Evolutionary conservation across 2,888 invertebrate species (phyloP).

Genomic region (Drosophila aldrichi): DNA sequence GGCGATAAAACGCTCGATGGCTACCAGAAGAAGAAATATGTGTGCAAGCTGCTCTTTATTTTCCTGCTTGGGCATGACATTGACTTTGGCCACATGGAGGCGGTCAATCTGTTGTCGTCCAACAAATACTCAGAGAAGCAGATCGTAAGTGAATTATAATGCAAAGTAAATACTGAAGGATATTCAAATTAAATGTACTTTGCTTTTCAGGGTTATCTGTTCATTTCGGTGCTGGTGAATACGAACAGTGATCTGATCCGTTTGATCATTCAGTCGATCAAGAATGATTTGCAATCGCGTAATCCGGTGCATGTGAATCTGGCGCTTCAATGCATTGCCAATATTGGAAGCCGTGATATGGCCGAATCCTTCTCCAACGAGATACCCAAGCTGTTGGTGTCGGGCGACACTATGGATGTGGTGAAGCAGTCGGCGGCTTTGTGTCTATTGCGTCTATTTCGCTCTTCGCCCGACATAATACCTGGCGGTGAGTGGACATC

Average conservation of each 20-base stretch:
- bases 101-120: constrained; percentile 99
- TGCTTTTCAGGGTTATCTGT: constrained; percentile 95
- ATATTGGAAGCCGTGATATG: constrained; percentile 99
- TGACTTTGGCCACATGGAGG: constrained; percentile 99
- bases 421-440: constrained; percentile 99
- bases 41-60: constrained; percentile 99
- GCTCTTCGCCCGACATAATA: constrained; percentile 98
- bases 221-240: constrained; percentile 99
- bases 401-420: constrained; percentile 99
- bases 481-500: constrained; percentile 99
- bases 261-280: constrained; percentile 99
- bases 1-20: constrained; percentile 99
- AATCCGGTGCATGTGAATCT: constrained; percentile 99
- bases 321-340: constrained; percentile 99
- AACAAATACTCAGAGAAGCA: constrained; percentile 99
- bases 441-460: constrained; percentile 96
- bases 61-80: constrained; percentile 99
- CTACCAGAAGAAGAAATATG: constrained; percentile 99
- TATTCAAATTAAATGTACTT: background rate
- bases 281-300: constrained; percentile 97
- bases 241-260: constrained; percentile 99
- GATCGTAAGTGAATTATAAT: constrained; percentile 90
- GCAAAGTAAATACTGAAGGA: background rate
- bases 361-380: constrained; percentile 99
- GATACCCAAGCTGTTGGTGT: constrained; percentile 98